Evolutionary conservation across 2,113 vertebrate genomes (phyloP).

Genomic region (Psephotus haematonotus): DNA sequence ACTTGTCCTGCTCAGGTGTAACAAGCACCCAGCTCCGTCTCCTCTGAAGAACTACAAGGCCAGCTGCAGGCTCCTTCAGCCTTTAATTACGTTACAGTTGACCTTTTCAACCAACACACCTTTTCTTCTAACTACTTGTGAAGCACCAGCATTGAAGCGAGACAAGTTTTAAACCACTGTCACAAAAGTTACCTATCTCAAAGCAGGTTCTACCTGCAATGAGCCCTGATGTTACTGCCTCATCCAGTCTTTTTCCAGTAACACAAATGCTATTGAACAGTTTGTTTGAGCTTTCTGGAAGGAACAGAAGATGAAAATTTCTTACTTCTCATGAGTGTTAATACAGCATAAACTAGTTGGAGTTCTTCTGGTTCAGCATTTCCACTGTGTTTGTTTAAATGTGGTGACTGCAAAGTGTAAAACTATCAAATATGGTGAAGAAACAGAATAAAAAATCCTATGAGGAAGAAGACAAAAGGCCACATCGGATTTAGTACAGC

Average conservation of each 20-base stretch:
- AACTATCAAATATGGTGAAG: not conserved
- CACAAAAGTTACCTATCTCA: not conserved
- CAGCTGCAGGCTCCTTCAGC: not conserved
- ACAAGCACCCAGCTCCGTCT: not conserved
- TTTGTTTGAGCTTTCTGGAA: not conserved
- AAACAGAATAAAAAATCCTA: not conserved
- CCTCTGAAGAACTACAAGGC: not conserved
- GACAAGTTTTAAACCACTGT: not conserved
- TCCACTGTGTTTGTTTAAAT: not conserved
- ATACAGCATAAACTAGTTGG: not conserved
- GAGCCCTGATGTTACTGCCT: not conserved
- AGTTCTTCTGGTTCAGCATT: not conserved
- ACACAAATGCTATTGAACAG: not conserved
- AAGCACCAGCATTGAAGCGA: not conserved
- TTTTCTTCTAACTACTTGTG: not conserved
- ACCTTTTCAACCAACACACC: constrained; percentile 42
- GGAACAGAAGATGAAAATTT: not conserved
- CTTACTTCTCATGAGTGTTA: not conserved
- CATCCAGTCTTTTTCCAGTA: not conserved
- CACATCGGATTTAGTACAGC: not conserved
- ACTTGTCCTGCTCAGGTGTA: not conserved
- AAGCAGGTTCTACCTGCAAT: not conserved
- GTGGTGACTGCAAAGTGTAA: not conserved
- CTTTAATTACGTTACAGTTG: not conserved
- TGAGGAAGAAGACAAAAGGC: not conserved